These are phyloP conservation scores for Picathartes gymnocephalus DNA, from an alignment of 2,113 vertebrate genomes.

Conservation along the genomic window DNA sequence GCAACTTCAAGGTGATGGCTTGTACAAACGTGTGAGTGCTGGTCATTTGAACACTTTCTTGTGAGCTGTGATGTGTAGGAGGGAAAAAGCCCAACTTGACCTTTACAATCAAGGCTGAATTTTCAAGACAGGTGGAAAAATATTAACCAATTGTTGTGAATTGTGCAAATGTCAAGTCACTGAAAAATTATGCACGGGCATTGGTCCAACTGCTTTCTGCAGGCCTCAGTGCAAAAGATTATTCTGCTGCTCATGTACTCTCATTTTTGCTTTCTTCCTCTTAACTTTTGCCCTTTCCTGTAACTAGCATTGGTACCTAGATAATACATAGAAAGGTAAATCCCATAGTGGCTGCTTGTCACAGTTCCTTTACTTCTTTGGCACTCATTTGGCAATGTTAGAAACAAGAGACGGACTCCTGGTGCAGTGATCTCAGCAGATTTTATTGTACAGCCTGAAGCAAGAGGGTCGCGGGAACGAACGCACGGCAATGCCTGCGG, in stretches of 20 bases:
- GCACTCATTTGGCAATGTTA: constrained; percentile 23
- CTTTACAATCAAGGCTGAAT: background rate
- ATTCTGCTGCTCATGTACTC: background rate
- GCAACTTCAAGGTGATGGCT: background rate
- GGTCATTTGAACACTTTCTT: background rate
- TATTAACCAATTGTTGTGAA: background rate
- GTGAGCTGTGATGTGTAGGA: background rate
- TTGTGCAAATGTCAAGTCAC: background rate
- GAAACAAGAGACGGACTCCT: no score
- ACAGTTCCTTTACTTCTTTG: background rate
- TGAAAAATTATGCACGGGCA: background rate
- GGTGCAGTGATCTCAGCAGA: no score
- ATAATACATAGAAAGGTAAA: background rate
- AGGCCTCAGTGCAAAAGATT: background rate
- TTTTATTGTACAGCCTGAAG: no score
- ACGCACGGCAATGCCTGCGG: no score
- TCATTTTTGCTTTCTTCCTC: background rate
- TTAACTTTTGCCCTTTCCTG: background rate
- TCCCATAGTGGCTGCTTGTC: background rate
- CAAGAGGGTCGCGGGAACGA: no score
- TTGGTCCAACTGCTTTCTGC: background rate
- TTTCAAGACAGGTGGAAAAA: background rate
- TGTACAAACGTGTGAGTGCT: background rate
- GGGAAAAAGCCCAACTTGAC: background rate
- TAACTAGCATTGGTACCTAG: background rate